Conservation (phyloP, 2,113 vertebrate species). For the Sinocyclocheilus anshuiensis region DNA sequence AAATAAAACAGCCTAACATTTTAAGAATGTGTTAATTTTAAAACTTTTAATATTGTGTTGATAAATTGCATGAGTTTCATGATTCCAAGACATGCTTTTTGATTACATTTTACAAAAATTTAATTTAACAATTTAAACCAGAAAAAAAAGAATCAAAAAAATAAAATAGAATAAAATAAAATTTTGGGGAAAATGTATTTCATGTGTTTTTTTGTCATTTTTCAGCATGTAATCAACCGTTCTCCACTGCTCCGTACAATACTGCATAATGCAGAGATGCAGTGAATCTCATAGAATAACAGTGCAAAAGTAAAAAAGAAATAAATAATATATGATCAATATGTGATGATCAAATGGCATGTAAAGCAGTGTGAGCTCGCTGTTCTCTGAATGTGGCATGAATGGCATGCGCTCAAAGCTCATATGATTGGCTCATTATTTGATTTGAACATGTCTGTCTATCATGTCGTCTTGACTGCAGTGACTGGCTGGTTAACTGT, state of each 20-base stretch:
- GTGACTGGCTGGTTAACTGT: not conserved
- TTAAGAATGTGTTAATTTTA: not conserved
- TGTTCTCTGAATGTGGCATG: not conserved
- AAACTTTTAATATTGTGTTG: not conserved
- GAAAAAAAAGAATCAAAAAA: no score
- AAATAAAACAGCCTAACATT: not conserved
- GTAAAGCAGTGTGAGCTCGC: not conserved
- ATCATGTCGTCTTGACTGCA: not conserved
- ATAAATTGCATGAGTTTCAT: not conserved
- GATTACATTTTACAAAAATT: no score
- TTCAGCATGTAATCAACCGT: not conserved
- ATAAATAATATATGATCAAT: not conserved
- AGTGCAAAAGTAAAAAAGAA: not conserved
- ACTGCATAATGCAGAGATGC: not conserved
- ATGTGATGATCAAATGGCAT: not conserved
- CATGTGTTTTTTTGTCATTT: not conserved
- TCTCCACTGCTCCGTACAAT: not conserved
- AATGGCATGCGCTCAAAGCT: not conserved
- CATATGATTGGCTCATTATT: not conserved
- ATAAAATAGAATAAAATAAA: no score
- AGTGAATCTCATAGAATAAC: not conserved
- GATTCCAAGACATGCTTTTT: not conserved
- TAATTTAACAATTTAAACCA: no score
- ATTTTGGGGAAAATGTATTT: no score
- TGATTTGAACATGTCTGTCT: not conserved